phyloP scores from a whole-genome alignment of 2,113 vertebrate species.

The Monarcha castaneiventris region DNA sequence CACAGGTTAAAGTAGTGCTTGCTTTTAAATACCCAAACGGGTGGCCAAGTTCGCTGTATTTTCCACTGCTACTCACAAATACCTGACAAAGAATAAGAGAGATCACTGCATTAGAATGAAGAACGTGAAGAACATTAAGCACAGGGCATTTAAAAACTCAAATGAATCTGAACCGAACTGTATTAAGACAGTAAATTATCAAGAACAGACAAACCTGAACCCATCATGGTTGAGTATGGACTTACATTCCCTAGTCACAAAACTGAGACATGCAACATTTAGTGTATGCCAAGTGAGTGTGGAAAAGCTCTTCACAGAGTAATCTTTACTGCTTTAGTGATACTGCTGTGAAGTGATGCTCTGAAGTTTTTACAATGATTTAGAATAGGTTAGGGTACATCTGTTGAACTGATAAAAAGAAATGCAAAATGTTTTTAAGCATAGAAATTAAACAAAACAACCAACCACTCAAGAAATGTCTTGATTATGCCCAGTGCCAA shows the following conservation, averaged over 20 bases:
- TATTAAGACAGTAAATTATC: not conserved
- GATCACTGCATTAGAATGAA: not conserved
- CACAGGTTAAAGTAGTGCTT: constrained; percentile 83
- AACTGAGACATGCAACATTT: not conserved
- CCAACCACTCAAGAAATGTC: not conserved
- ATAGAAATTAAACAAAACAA: not conserved
- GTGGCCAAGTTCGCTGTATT: constrained; percentile 82
- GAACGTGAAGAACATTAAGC: not conserved
- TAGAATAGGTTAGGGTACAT: not conserved
- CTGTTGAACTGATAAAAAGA: not conserved
- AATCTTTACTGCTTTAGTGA: not conserved
- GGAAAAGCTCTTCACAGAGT: not conserved
- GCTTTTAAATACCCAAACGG: constrained; percentile 85
- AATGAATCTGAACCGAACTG: not conserved
- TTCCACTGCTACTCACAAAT: constrained; percentile 82
- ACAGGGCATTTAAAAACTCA: not conserved
- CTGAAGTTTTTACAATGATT: not conserved
- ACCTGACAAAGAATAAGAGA: constrained; percentile 68
- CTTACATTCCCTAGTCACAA: not conserved
- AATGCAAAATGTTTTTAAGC: not conserved
- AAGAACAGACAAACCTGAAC: not conserved
- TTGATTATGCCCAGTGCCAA: not conserved
- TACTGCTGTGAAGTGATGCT: not conserved
- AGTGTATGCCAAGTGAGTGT: not conserved
- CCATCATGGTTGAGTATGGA: not conserved